These are phyloP conservation scores for Apamea epomidion DNA, from an alignment of 2,888 invertebrate species.

Conservation along the genomic window DNA sequence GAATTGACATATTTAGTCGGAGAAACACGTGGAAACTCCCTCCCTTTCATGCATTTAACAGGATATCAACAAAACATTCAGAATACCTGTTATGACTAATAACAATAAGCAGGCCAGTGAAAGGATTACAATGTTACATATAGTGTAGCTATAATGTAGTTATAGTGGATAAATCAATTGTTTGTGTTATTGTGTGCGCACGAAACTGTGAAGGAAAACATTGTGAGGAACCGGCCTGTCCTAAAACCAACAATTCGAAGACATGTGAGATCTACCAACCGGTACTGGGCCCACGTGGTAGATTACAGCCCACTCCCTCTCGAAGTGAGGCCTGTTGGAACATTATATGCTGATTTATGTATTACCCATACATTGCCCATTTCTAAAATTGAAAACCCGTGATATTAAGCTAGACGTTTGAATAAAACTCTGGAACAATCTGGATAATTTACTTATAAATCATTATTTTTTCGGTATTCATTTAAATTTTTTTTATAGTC, in stretches of 20 bases:
- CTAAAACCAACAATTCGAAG: neutral
- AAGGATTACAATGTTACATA: constrained; percentile 30
- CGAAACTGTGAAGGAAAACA: neutral
- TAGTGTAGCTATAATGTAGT: neutral
- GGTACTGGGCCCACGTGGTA: neutral
- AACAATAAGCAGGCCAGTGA: constrained; percentile 25
- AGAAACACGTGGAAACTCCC: neutral
- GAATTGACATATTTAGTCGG: neutral
- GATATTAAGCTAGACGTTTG: neutral
- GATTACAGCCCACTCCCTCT: too few species aligned
- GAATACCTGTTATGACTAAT: constrained; percentile 31
- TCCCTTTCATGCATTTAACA: neutral
- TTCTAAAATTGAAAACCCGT: too few species aligned
- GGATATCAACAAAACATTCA: constrained; percentile 13
- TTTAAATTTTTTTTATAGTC: neutral
- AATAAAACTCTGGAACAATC: too few species aligned
- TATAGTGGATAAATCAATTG: constrained; percentile 12
- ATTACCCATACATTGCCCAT: neutral
- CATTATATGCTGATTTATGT: neutral
- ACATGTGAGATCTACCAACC: neutral
- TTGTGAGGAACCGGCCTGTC: neutral
- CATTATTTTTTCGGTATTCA: neutral
- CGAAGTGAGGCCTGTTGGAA: neutral
- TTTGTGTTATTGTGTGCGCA: neutral
- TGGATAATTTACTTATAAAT: neutral